Percentiles rank a stretch among this genome's conserved stretches.
phyloP scores from a whole-genome alignment of 2,113 vertebrate species.

The Crotalus horridus region DNA sequence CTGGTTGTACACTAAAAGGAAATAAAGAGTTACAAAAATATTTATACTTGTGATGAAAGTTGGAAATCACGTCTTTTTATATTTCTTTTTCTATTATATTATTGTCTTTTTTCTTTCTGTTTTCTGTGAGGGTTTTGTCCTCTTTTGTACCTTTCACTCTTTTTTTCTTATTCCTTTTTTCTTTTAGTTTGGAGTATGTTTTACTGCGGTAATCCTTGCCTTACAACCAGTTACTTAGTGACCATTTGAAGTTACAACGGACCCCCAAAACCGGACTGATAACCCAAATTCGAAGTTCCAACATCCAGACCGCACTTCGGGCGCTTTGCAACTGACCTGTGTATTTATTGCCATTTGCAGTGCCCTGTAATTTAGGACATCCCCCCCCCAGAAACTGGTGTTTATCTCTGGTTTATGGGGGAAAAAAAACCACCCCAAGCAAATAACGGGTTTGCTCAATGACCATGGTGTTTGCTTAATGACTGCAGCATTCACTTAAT shows the following conservation, averaged over 20 bases:
- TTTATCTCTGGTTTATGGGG: not conserved
- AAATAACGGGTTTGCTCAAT: not conserved
- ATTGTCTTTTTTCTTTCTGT: not conserved
- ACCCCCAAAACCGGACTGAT: not conserved
- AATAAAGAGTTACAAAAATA: not conserved
- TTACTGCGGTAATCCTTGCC: not conserved
- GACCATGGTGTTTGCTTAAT: too few species aligned
- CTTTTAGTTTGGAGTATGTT: not conserved
- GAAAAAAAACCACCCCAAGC: rapidly evolving
- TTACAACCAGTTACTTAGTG: not conserved
- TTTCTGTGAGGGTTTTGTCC: not conserved
- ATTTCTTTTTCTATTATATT: not conserved
- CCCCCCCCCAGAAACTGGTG: not conserved
- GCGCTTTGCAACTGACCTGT: not conserved
- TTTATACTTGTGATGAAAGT: not conserved
- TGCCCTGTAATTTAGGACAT: not conserved
- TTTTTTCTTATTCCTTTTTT: not conserved
- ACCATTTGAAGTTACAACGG: not conserved
- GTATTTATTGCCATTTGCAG: not conserved
- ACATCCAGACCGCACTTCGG: not conserved
- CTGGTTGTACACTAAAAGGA: not conserved
- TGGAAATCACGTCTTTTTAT: not conserved
- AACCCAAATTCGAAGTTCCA: not conserved
- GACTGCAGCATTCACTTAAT: too few species aligned
- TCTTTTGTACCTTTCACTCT: not conserved